These are phyloP conservation scores for Aromia moschata DNA, from an alignment of 2,888 invertebrate genomes.

Conservation along the genomic window DNA sequence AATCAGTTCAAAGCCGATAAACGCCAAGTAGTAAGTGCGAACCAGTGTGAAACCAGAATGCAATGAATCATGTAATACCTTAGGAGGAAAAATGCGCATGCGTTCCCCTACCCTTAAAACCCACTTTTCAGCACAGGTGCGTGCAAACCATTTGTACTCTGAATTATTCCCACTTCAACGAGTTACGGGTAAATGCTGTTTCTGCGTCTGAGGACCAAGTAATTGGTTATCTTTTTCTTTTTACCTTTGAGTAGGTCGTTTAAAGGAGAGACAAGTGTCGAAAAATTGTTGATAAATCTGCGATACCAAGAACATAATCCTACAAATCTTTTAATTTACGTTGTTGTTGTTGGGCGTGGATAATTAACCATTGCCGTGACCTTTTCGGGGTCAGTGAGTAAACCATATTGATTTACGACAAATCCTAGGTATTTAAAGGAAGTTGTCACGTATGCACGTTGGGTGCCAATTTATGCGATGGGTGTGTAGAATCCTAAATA, in stretches of 20 bases:
- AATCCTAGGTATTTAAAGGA: slow-evolving; percentile 51
- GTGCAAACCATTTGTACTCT: too few species aligned
- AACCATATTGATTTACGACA: slow-evolving; percentile 47
- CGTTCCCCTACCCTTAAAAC: too few species aligned
- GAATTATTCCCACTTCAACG: too few species aligned
- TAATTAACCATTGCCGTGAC: slow-evolving; percentile 34
- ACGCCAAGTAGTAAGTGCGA: too few species aligned
- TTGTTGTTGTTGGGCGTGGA: slow-evolving; percentile 39
- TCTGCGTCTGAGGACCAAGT: slow-evolving; percentile 29
- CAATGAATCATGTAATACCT: too few species aligned
- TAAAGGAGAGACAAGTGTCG: slow-evolving; percentile 41
- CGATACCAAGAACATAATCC: slow-evolving; percentile 45
- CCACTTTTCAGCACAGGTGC: too few species aligned
- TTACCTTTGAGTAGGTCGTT: slow-evolving; percentile 40
- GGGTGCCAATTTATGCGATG: slow-evolving; percentile 46
- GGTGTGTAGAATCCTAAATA: too few species aligned
- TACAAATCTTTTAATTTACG: slow-evolving; percentile 47
- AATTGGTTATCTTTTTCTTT: slow-evolving; percentile 36
- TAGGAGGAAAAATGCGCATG: too few species aligned
- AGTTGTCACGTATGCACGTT: slow-evolving; percentile 40
- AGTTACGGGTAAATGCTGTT: background rate
- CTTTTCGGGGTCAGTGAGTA: slow-evolving; percentile 22
- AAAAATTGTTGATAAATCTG: slow-evolving; percentile 44
- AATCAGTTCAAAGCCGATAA: too few species aligned
- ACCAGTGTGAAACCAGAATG: too few species aligned